Conservation (phyloP, 2,797 vertebrate genomes). For the Clamator glandarius region DNA sequence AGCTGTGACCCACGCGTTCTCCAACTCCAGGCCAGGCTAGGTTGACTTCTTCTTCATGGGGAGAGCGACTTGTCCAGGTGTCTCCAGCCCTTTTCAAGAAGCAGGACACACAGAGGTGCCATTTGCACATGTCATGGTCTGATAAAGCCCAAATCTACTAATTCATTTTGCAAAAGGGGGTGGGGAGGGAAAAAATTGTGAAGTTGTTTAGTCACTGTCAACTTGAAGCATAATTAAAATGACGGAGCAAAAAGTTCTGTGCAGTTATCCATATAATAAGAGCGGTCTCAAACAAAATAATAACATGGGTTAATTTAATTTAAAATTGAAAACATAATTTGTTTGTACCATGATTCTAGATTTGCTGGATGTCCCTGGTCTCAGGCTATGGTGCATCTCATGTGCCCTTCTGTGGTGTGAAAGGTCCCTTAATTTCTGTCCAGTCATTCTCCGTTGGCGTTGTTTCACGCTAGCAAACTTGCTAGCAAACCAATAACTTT, state of each 20-base stretch:
- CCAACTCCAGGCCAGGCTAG: not conserved
- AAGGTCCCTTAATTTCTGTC: not conserved
- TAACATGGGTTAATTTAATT: not conserved
- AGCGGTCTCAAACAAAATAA: not conserved
- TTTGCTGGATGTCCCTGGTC: not conserved
- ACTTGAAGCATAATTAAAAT: not conserved
- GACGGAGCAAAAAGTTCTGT: not conserved
- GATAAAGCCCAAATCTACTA: not conserved
- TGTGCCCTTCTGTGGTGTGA: not conserved
- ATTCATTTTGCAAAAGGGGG: not conserved
- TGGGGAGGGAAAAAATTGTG: not conserved
- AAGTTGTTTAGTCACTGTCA: not conserved
- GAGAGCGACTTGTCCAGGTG: not conserved
- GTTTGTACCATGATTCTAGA: not conserved
- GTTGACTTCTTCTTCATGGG: not conserved
- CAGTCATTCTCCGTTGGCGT: not conserved
- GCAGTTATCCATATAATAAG: not conserved
- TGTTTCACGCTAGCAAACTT: not conserved
- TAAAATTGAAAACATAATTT: not conserved
- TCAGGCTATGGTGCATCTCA: not conserved
- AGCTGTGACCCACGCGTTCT: not conserved
- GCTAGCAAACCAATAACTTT: slow-evolving; percentile 20
- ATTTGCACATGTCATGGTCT: not conserved
- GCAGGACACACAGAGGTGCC: not conserved
- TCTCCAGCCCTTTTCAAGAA: not conserved